phyloP scores from a whole-genome alignment of 2,113 vertebrate species.

The Myiagra hebetior region DNA sequence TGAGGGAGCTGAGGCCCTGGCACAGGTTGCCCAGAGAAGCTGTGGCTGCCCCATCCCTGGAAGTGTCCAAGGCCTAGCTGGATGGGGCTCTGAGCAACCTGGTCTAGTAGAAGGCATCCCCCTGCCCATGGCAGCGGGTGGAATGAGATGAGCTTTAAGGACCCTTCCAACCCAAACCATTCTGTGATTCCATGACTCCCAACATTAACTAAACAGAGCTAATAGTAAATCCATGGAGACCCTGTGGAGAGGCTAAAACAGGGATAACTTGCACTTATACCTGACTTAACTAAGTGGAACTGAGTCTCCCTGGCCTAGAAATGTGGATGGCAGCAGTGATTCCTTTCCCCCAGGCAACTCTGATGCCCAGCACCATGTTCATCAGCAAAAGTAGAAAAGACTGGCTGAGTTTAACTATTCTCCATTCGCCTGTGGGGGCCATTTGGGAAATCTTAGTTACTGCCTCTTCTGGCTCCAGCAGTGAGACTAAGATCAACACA shows the following conservation, averaged over 20 bases:
- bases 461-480: not conserved
- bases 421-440: fast-evolving
- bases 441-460: not conserved
- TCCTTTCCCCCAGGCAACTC: not conserved
- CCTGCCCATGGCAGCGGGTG: not conserved
- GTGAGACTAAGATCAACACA: not conserved
- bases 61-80: not conserved
- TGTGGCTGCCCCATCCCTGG: not conserved
- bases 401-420: not conserved
- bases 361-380: not conserved
- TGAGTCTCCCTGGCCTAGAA: not conserved
- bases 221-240: not conserved
- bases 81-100: not conserved
- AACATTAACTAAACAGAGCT: not conserved
- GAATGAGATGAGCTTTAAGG: not conserved
- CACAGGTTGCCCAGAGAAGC: not conserved
- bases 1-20: not conserved
- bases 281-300: not conserved
- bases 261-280: not conserved
- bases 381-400: not conserved
- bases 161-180: not conserved
- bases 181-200: not conserved
- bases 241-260: not conserved
- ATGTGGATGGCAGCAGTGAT: fast-evolving
- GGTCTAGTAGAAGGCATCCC: not conserved